Conservation (phyloP, 2,797 vertebrate species). For the Pelochelys cantorii region DNA sequence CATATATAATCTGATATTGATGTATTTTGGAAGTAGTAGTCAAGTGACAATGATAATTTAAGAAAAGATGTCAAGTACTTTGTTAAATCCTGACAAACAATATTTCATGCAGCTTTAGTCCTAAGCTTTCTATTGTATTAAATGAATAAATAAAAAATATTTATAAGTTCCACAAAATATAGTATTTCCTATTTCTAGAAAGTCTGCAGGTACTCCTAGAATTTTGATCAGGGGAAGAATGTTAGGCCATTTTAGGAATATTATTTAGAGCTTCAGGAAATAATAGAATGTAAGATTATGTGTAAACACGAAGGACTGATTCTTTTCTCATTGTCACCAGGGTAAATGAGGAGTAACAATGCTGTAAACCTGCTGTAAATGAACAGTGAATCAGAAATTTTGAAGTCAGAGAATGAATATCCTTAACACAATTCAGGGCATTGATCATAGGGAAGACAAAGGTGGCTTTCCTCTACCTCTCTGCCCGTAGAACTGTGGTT, state of each 20-base stretch:
- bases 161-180: background rate
- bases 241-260: constrained; percentile 6
- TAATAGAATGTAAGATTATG: background rate
- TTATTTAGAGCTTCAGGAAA: background rate
- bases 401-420: background rate
- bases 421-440: constrained; percentile 7
- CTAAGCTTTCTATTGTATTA: background rate
- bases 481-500: background rate
- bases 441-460: constrained; percentile 11
- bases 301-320: background rate
- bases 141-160: constrained; percentile 4
- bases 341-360: constrained; percentile 3
- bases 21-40: constrained; percentile 21
- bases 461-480: background rate
- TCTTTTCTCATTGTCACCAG: background rate
- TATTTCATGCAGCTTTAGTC: constrained; percentile 13
- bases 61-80: background rate
- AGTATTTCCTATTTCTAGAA: background rate
- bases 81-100: constrained; percentile 1
- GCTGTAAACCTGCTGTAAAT: background rate
- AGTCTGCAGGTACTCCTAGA: background rate
- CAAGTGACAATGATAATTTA: constrained; percentile 23
- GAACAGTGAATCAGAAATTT: background rate
- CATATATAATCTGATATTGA: background rate
- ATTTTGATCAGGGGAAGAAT: background rate